Conservation (phyloP, 2,797 vertebrate genomes). For the Lithobates sylvaticus region DNA sequence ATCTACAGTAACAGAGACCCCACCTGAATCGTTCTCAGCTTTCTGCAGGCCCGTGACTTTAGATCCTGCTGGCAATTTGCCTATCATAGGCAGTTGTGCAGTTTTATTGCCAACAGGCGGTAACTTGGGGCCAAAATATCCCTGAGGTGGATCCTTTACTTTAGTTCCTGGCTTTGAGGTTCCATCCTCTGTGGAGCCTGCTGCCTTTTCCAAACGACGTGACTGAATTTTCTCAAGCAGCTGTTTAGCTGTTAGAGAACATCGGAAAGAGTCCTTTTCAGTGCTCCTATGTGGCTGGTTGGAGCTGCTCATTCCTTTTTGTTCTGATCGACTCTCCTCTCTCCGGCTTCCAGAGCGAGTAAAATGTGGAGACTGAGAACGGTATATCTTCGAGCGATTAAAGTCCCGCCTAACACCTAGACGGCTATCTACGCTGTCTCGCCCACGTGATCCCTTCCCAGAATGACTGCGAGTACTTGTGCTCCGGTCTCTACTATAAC, state of each 20-base stretch:
- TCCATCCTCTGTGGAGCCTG: conserved; percentile 74
- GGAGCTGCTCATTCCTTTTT: conserved; percentile 73
- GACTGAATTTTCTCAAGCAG: conserved; percentile 94
- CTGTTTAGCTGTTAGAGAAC: conserved; percentile 89
- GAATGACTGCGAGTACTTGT: conserved; percentile 88
- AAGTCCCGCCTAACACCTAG: conserved; percentile 84
- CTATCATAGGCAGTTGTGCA: conserved; percentile 92
- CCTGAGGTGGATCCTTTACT: conserved; percentile 96
- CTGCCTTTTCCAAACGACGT: conserved; percentile 81
- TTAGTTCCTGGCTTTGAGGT: conserved; percentile 87
- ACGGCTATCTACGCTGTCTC: conserved; percentile 79
- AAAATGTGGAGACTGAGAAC: conserved; percentile 92
- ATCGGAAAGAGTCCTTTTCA: conserved; percentile 83
- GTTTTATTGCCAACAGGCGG: conserved; percentile 92
- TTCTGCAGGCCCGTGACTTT: conserved; percentile 82
- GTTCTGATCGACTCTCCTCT: conserved; percentile 65
- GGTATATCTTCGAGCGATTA: conserved; percentile 93
- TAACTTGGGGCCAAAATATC: conserved; percentile 96
- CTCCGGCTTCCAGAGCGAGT: conserved; percentile 72
- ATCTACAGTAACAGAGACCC: conserved; percentile 72
- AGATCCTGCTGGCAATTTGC: conserved; percentile 89
- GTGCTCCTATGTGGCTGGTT: conserved; percentile 69
- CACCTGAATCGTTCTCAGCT: conserved; percentile 78
- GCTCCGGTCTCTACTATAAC: conserved; percentile 88
- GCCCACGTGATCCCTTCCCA: conserved; percentile 78